Base-by-base conservation (phyloP, 2,797 vertebrate genomes). In the Epinephelus coioides region DNA sequence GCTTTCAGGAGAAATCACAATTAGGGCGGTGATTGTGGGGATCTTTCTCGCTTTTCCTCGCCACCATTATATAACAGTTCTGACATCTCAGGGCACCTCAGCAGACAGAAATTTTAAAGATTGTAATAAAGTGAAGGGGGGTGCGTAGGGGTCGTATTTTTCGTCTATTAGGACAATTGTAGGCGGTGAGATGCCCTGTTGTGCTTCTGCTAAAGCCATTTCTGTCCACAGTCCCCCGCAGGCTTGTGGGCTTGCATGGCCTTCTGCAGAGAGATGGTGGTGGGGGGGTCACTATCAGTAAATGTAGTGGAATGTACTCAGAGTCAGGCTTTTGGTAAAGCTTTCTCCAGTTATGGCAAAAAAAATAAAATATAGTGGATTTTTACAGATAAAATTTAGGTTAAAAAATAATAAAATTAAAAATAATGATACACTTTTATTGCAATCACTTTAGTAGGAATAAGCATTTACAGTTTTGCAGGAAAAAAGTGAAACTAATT, bases 1-100 rank as follows among this genome's bases (percentile, higher is more conserved):
- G 81, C 87, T 88, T 89, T 94, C 93, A 88, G 19, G 60, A n/a
- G 51, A 74, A 79, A 93, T 95, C 90, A 95, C 86, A 90, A 93
- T 95, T 92, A 94, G 69, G 50, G 43, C 6, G 56, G 54, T 86
- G 90, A 92, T 73, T 68, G 73, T 38, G 34, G 84, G 40, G 76
- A 51, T 61, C 40, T 63, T 73, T 73, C 64, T 70, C 18, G 55
- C 73, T 64, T 70, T 85, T 80, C 81, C 40, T 77, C 57, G 76
- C 64, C 21, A 54, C 76, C 66, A n/a, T 90, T 83, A 63, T 60
- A 68, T 77, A 85, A 87, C 40, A 75, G 77, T 62, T 46, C 63
- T 87, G 90, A 91, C 86, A 82, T 90, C 79, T 79, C 63, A 4
- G 67, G 82, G 82, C 82, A 71, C 74, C 82, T 87, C 82, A 78